phyloP scores from a whole-genome alignment of 2,113 vertebrate species.

The Corydoras maculifer region DNA sequence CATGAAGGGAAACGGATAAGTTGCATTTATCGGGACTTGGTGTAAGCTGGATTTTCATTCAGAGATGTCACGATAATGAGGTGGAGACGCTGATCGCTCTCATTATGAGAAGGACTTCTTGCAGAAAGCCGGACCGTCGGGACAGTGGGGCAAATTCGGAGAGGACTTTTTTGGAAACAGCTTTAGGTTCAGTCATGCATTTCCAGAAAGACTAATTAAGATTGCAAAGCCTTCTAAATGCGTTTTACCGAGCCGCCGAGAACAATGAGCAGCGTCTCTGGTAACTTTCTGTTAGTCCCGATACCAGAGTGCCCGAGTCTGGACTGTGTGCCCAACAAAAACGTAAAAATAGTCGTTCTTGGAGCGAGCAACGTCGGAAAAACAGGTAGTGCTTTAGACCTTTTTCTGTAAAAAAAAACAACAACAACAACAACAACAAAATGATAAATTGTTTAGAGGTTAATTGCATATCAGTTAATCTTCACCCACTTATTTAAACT shows the following conservation, averaged over 20 bases:
- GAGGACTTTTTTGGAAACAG: conserved; percentile 1
- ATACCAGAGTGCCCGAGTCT: conserved; percentile 79
- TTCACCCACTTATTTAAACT: too few species aligned
- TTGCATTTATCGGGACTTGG: not conserved
- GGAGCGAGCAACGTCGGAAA: conserved; percentile 84
- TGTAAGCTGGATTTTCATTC: conserved; percentile 5
- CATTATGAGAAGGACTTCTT: not conserved
- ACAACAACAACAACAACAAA: not conserved
- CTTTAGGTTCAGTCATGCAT: conserved; percentile 5
- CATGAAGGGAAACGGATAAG: not conserved
- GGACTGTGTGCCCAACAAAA: conserved; percentile 79
- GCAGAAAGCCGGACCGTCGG: not conserved
- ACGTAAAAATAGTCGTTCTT: conserved; percentile 84
- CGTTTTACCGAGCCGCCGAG: conserved; percentile 55
- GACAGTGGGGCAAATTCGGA: not conserved
- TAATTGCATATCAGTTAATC: too few species aligned
- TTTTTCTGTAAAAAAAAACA: not conserved
- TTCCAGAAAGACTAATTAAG: conserved; percentile 9
- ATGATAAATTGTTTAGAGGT: too few species aligned
- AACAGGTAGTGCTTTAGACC: conserved; percentile 65
- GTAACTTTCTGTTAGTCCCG: conserved; percentile 82
- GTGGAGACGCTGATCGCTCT: not conserved
- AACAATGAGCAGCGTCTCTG: conserved; percentile 79
- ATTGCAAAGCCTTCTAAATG: conserved; percentile 54
- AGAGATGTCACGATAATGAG: not conserved